Evolutionary conservation across 2,797 vertebrate species (phyloP), one percentile per base, ranked within the genome.

Genomic region (Phrynocephalus vlangalii): DNA sequence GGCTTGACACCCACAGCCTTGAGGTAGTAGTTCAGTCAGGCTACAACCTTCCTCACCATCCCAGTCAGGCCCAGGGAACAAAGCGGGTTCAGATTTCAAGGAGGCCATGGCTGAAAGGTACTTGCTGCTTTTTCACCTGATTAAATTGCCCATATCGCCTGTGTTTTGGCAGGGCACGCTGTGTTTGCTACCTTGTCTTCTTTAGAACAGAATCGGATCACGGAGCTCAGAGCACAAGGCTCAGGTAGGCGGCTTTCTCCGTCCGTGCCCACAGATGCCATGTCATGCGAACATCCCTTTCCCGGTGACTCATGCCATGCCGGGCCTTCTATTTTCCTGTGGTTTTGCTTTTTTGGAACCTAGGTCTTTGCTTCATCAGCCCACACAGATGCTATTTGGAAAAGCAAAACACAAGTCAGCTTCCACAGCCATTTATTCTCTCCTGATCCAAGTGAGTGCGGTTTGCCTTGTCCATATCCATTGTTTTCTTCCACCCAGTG

Each of bases 401-500:
- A 90, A 70, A 83, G 6, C 33, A 70, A 50, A 77, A 44, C 2
- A 56, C 63, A 70, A 38, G 22, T 56, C 86, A 76, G 88, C 84
- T 90, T 92, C 71, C 38, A 63, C 63, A 94, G 90, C 87, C 92
- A 63, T 0, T 1, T 91, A n/a, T 84, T 93, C 91, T 93, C 0
- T 20, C 87, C 87, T 92, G 88, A 89, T 89, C 75, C 71, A 48
- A 85, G 48, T 44, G 13, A 85, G 48, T 44, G 13, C 52, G 44
- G 67, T 76, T 28, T 1, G 77, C 90, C 82, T 83, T 86, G 84
- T 93, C 88, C 90, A 92, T 87, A 83, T 86, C 89, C 90, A 93
- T 93, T 88, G 89, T 93, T 90, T 91, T 93, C 91, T 93, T 95
- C 91, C 92, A 92, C 88, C 48, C 88, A 92, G 91, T 70, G 44